Evolutionary conservation across 2,888 invertebrate species (phyloP), one percentile per base, ranked within the genome.

Genomic region (Homarus gammarus): DNA sequence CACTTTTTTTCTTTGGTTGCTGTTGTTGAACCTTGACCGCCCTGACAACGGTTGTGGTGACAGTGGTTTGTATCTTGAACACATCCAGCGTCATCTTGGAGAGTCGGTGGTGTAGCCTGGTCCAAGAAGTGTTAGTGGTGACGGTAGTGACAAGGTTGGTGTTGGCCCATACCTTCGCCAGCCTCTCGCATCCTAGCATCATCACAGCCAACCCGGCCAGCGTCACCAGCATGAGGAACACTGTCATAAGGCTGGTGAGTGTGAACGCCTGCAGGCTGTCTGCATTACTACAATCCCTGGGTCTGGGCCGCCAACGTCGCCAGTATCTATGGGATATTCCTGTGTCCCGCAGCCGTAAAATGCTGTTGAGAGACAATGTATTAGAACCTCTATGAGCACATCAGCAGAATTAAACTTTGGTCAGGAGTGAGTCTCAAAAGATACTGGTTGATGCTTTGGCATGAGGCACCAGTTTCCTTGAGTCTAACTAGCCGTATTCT

Each of bases 191-290:
- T 12, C 31, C 44, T 5, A 78, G 78, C 31, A 44, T 51, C 27
- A 78, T n/a, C 49, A 78, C 3, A 8, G 78, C 78, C 31, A 31
- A 12, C 49, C 8, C 1, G 10, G 78, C 78, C 51, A 78, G 38
- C 27, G 27, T 31, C 12, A n/a, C 33, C 27, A 78, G 78, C 49
- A 44, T 27, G 78, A 51, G 31, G 51, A 78, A 78, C 44, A 51
- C 78, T 2, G 78, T 44, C 44, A 78, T 10, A 27, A 78, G 78
- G 51, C 49, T 44, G 44, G 8, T 31, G 51, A 78, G 31, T 22
- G 44, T 49, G 78, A 78, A 78, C 27, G 78, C 78, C 18, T 78
- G 78, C n/a, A 78, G 78, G 78, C 44, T 49, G 12, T 78, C 33
- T 6, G 15, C 15, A 2, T 15, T 15, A 12, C 27, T 51, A 31